Evolutionary conservation across 2,797 vertebrate genomes (phyloP), one percentile per base, ranked within the genome.

Genomic region (Netta rufina): DNA sequence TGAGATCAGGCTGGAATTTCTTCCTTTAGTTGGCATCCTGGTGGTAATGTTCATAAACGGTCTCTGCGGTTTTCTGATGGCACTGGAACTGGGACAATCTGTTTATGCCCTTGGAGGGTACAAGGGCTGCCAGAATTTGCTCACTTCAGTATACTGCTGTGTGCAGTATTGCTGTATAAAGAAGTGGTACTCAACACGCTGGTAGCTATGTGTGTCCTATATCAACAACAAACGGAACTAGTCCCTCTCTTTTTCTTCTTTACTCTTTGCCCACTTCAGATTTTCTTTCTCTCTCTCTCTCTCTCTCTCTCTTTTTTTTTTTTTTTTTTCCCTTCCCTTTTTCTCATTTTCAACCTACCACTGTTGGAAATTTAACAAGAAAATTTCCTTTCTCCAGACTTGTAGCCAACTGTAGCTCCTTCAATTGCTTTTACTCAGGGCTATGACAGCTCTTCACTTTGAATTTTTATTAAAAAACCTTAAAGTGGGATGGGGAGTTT

Each of bases 391-490:
- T 93, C 65, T 80, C 27, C 30, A 72, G 72, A 71, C 57, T 75
- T 1, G 2, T 69, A 92, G 70, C n/a, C 38, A 51, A 25, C 71
- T 81, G 75, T 67, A 85, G 39, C 49, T 92, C 60, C 89, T 92
- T 77, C 3, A 0, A 87, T 85, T 96, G 84, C 76, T 88, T 96
- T 96, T 92, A 91, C 83, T 84, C 82, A 94, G 77, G 92, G 89
- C 95, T 91, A 96, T 92, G 79, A 69, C 62, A 81, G 45, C 56
- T 65, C 75, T 76, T 92, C 65, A 53, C 87, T 95, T 91, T 89
- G 88, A 94, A 72, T 90, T 96, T 87, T 95, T 92, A 93, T 95
- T 95, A 93, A 96, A 90, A 96, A 80, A 57, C 6, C 77, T 93
- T 81, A 39, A 96, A 93, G 64, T 88, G 41, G 72, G 67, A 72